phyloP scores from a whole-genome alignment of 2,888 invertebrate genomes.

The Panzeria rudis region DNA sequence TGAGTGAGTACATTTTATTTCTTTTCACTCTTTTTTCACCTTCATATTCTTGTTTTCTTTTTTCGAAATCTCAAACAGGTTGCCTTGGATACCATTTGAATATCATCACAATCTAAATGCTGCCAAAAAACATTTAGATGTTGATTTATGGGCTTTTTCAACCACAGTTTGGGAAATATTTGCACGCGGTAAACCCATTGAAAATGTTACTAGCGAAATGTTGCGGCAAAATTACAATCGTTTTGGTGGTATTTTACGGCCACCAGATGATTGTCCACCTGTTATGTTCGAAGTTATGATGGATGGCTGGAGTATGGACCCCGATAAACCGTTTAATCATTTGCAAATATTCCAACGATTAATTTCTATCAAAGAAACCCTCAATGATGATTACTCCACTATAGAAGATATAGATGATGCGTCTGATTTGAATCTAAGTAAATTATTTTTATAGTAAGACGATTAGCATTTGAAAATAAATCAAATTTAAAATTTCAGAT shows the following conservation, averaged over 20 bases:
- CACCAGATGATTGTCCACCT: conserved; percentile 89
- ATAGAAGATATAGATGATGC: conserved; percentile 50
- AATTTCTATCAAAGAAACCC: conserved; percentile 76
- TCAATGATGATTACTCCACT: conserved; percentile 62
- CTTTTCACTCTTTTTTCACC: background rate
- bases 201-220: conserved; percentile 77
- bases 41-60: conserved; percentile 13
- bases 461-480: conserved; percentile 2
- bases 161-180: conserved; percentile 97
- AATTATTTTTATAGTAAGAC: background rate
- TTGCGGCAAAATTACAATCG: conserved; percentile 76
- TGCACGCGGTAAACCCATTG: conserved; percentile 87
- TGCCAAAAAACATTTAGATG: conserved; percentile 88
- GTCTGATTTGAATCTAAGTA: conserved; percentile 42
- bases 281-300: conserved; percentile 91
- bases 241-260: conserved; percentile 86
- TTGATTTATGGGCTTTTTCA: conserved; percentile 96
- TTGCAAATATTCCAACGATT: conserved; percentile 89
- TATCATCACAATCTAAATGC: conserved; percentile 88
- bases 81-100: conserved; percentile 96
- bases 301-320: conserved; percentile 92
- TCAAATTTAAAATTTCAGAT: conserved; percentile 15
- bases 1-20: conserved; percentile 86
- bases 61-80: conserved; percentile 84
- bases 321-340: conserved; percentile 89